Evolutionary conservation across 1,140 invertebrate genomes (phyloP).

Genomic region (Manduca sexta): DNA sequence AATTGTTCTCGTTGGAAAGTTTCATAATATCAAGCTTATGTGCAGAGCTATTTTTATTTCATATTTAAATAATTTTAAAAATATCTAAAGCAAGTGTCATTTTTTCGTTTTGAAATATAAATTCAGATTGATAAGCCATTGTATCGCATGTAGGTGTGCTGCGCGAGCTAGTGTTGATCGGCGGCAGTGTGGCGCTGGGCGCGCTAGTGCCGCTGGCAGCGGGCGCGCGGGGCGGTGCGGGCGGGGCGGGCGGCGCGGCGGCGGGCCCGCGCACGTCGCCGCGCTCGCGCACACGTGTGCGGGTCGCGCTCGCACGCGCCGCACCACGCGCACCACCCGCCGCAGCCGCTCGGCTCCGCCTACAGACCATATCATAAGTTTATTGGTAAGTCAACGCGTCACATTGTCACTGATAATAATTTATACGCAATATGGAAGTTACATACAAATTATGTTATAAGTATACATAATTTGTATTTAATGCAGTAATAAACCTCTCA

Average conservation of each 20-base stretch:
- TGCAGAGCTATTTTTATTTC: no score
- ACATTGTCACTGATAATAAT: no score
- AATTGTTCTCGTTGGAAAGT: no score
- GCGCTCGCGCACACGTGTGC: constrained; percentile 77
- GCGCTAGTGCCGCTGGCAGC: constrained; percentile 88
- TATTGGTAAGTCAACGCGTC: constrained; percentile 28
- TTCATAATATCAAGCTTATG: no score
- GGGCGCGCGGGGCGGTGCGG: constrained; percentile 85
- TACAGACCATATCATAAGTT: constrained; percentile 80
- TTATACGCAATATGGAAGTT: no score
- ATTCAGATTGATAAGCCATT: not conserved
- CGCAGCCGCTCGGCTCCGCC: constrained; percentile 74
- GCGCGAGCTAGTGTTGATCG: constrained; percentile 88
- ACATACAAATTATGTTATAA: no score
- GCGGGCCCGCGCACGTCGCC: constrained; percentile 75
- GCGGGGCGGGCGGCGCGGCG: constrained; percentile 78
- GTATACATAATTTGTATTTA: no score
- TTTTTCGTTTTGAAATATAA: constrained; percentile 6
- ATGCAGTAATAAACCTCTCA: no score
- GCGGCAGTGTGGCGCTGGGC: constrained; percentile 86
- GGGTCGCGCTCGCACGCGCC: constrained; percentile 77
- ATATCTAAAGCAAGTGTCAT: not conserved
- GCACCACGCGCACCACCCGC: constrained; percentile 54
- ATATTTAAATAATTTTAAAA: not conserved
- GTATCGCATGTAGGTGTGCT: constrained; percentile 79